phyloP scores from a whole-genome alignment of 2,888 invertebrate genomes.

The Liposcelis brunnea region DNA sequence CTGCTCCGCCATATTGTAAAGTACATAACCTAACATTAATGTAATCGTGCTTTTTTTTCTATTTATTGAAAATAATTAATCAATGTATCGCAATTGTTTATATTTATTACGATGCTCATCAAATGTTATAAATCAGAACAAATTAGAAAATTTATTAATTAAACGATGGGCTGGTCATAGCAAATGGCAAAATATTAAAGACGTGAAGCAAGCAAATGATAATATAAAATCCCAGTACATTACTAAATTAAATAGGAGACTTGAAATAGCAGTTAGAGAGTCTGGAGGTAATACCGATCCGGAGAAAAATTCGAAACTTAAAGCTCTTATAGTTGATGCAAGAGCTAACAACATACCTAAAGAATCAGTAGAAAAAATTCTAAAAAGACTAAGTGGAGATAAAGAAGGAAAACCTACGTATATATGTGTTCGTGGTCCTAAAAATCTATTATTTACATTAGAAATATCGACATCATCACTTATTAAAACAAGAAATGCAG shows the following conservation, averaged over 20 bases:
- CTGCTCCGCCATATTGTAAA: too few relatives aligned
- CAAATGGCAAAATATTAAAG: slow-evolving; percentile 31
- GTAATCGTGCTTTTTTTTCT: too few relatives aligned
- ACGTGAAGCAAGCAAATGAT: slow-evolving; percentile 28
- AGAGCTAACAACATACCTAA: not conserved
- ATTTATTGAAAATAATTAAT: too few relatives aligned
- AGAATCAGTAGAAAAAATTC: not conserved
- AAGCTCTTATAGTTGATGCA: not conserved
- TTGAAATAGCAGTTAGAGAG: slow-evolving; percentile 21
- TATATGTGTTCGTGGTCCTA: not conserved
- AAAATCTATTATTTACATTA: not conserved
- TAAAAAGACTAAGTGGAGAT: not conserved
- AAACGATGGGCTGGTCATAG: slow-evolving; percentile 25
- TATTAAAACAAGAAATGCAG: not conserved
- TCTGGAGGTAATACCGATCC: not conserved
- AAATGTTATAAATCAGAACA: too few relatives aligned
- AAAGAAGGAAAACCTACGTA: not conserved
- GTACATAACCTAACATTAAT: too few relatives aligned
- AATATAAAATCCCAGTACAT: slow-evolving; percentile 19
- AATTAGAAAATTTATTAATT: too few relatives aligned
- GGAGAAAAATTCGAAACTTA: not conserved
- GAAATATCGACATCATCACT: not conserved
- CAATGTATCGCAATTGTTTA: too few relatives aligned
- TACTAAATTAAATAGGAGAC: slow-evolving; percentile 18
- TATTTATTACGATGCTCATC: too few relatives aligned